Evolutionary conservation across 2,888 invertebrate species (phyloP).

Genomic region (Meganola albula): DNA sequence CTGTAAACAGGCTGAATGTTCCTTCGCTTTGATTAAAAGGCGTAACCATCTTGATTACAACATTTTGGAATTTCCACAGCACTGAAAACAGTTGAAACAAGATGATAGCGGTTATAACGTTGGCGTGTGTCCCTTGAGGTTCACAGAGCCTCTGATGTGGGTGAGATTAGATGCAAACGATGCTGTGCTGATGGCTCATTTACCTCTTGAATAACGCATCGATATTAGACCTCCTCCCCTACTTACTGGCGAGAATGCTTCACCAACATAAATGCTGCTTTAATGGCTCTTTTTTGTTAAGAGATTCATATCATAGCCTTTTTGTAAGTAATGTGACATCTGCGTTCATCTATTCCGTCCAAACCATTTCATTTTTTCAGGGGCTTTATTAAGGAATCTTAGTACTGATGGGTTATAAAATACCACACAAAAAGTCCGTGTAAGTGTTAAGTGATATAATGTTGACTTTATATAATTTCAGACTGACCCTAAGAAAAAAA

Average conservation of each 20-base stretch:
- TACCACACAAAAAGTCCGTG: no score
- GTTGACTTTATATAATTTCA: no score
- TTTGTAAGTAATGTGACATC: no score
- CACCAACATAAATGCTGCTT: slow-evolving; percentile 23
- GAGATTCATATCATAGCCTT: slow-evolving; percentile 1
- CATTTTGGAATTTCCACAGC: slow-evolving; percentile 18
- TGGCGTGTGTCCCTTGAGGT: slow-evolving; percentile 41
- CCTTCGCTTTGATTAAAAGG: neutral
- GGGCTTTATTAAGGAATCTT: no score
- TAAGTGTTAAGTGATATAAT: no score
- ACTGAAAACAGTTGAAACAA: slow-evolving; percentile 28
- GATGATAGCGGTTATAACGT: slow-evolving; percentile 30
- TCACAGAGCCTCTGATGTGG: slow-evolving; percentile 42
- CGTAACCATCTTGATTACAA: slow-evolving; percentile 7
- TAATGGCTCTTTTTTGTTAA: slow-evolving; percentile 21
- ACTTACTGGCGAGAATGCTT: slow-evolving; percentile 25
- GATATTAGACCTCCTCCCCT: slow-evolving; percentile 47
- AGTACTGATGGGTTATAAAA: no score
- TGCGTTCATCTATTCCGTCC: no score
- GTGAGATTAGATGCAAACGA: slow-evolving; percentile 73
- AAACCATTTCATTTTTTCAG: no score
- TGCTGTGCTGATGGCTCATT: slow-evolving; percentile 68
- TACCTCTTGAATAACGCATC: slow-evolving; percentile 69
- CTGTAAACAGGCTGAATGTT: neutral
- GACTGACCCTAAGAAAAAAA: no score